phyloP scores from a whole-genome alignment of 2,113 vertebrate species.

The Serilophus lunatus region DNA sequence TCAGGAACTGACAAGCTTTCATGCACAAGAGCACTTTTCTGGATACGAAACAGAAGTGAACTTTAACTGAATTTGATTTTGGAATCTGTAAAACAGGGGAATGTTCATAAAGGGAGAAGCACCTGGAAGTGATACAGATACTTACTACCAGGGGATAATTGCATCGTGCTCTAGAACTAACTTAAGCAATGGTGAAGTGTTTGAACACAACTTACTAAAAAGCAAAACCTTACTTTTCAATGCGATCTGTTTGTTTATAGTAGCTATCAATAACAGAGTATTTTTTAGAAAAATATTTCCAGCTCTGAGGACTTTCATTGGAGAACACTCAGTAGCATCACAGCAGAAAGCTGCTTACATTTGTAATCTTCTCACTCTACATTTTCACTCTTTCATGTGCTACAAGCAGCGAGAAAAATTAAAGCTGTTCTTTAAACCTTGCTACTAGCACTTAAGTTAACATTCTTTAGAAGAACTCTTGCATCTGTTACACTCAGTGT shows the following conservation, averaged over 20 bases:
- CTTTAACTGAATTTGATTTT: not conserved
- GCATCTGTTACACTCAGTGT: not conserved
- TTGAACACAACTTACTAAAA: not conserved
- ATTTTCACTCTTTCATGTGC: not conserved
- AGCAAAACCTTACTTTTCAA: not conserved
- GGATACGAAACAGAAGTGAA: not conserved
- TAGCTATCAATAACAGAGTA: not conserved
- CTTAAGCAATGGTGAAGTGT: not conserved
- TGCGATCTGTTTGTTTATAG: not conserved
- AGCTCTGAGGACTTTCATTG: not conserved
- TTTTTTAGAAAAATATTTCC: not conserved
- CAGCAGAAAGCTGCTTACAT: not conserved
- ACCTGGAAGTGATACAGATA: not conserved
- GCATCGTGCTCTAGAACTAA: not conserved
- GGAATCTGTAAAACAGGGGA: not conserved
- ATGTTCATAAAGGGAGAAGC: not conserved
- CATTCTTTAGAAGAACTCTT: not conserved
- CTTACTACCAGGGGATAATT: not conserved
- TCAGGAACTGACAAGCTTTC: not conserved
- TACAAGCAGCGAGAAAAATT: not conserved
- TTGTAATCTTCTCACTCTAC: not conserved
- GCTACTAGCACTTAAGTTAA: not conserved
- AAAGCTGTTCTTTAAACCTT: not conserved
- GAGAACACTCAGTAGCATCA: not conserved
- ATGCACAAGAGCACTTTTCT: not conserved